Conservation (phyloP, 2,797 vertebrate species). For the Linurgus olivaceus region DNA sequence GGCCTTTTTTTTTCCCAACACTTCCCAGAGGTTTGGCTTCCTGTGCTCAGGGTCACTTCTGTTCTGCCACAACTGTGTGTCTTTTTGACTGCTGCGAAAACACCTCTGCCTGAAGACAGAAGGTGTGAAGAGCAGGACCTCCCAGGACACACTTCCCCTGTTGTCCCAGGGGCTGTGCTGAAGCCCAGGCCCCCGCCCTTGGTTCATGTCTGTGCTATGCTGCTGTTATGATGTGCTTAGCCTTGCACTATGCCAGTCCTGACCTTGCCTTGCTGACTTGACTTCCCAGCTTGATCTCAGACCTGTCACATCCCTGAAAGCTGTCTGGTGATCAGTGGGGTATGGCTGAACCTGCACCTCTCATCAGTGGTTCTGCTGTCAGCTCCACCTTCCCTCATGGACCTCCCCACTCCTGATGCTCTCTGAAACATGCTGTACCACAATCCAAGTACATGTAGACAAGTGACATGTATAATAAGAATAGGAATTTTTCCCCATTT, state of each 20-base stretch:
- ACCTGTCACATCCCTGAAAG: neutral
- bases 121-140: neutral
- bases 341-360: neutral
- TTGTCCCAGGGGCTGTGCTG: neutral
- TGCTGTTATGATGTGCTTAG: neutral
- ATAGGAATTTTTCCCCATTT: neutral
- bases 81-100: neutral
- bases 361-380: neutral
- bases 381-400: neutral
- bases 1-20: neutral
- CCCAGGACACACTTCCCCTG: fast-evolving
- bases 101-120: neutral
- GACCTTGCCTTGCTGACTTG: neutral
- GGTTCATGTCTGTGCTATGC: neutral
- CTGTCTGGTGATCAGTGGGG: neutral
- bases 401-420: neutral
- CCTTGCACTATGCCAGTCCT: neutral
- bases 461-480: neutral
- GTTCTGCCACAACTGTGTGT: neutral
- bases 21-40: neutral
- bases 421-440: neutral
- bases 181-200: neutral
- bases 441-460: neutral
- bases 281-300: neutral
- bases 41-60: neutral